phyloP scores from a whole-genome alignment of 1,140 invertebrate species.

The Dolichoris vasculosae region DNA sequence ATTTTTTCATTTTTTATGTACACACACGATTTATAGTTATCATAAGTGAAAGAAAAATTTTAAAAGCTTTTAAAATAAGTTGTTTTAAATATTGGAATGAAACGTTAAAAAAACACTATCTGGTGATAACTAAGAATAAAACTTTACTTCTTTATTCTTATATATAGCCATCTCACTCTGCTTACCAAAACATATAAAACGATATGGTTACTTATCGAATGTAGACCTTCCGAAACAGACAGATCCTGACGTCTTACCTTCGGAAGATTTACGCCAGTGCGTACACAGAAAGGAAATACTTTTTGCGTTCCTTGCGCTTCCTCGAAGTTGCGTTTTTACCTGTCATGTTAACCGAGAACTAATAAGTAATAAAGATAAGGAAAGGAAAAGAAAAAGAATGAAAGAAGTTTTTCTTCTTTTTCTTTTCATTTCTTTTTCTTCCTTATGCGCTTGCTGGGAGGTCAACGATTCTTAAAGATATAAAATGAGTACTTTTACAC shows the following conservation, averaged over 20 bases:
- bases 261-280: neutral
- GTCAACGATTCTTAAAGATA: neutral
- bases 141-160: neutral
- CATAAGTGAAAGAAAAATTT: too few species aligned
- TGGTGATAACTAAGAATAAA: neutral
- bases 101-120: neutral
- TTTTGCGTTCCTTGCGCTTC: neutral
- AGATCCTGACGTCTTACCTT: neutral
- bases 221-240: neutral
- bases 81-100: neutral
- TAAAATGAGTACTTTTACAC: neutral
- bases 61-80: too few species aligned
- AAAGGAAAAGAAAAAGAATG: neutral
- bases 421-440: neutral
- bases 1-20: too few species aligned
- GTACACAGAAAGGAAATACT: neutral
- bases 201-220: constrained; percentile 1
- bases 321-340: constrained; percentile 18
- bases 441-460: neutral
- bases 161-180: neutral
- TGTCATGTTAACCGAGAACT: constrained; percentile 6
- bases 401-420: too few species aligned
- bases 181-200: neutral
- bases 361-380: neutral
- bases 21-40: too few species aligned